phyloP scores from a whole-genome alignment of 2,888 invertebrate genomes.

The Blomia tropicalis region DNA sequence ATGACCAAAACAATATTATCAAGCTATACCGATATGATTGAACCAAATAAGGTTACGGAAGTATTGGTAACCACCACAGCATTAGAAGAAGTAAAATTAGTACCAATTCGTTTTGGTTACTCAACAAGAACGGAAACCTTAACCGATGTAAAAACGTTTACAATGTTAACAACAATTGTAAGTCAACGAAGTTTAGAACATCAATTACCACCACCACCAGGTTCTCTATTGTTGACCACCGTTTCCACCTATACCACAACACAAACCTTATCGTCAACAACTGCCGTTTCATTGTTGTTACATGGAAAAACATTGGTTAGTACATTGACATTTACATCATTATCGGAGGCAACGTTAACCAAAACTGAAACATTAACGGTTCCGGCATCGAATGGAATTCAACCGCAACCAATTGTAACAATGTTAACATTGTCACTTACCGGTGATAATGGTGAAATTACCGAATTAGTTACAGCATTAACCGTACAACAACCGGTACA shows the following conservation, averaged over 20 bases:
- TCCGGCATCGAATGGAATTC: slow-evolving; percentile 24
- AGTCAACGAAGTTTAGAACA: background rate
- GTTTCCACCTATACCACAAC: slow-evolving; percentile 29
- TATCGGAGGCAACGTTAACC: slow-evolving; percentile 28
- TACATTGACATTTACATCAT: slow-evolving; percentile 30
- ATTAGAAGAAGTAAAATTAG: slow-evolving; percentile 29
- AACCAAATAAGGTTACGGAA: slow-evolving; percentile 29
- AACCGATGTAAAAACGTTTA: slow-evolving; percentile 30
- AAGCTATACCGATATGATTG: slow-evolving; percentile 27
- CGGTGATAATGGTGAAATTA: slow-evolving; percentile 30
- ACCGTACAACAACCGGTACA: slow-evolving; percentile 29
- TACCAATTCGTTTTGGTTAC: slow-evolving; percentile 31
- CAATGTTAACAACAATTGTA: slow-evolving; percentile 29
- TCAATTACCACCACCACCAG: slow-evolving; percentile 18
- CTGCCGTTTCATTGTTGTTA: slow-evolving; percentile 29
- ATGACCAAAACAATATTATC: slow-evolving; percentile 29
- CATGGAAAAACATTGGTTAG: slow-evolving; percentile 30
- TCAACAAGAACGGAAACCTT: slow-evolving; percentile 31
- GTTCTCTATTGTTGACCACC: slow-evolving; percentile 24
- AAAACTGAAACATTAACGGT: slow-evolving; percentile 29
- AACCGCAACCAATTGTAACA: slow-evolving; percentile 28
- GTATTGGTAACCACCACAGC: slow-evolving; percentile 30
- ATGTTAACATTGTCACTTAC: slow-evolving; percentile 30
- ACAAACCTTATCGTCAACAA: slow-evolving; percentile 29
- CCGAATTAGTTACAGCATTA: slow-evolving; percentile 31